Evolutionary conservation across 2,888 invertebrate species (phyloP), one percentile per base, ranked within the genome.

Genomic region (Acleris holmiana): DNA sequence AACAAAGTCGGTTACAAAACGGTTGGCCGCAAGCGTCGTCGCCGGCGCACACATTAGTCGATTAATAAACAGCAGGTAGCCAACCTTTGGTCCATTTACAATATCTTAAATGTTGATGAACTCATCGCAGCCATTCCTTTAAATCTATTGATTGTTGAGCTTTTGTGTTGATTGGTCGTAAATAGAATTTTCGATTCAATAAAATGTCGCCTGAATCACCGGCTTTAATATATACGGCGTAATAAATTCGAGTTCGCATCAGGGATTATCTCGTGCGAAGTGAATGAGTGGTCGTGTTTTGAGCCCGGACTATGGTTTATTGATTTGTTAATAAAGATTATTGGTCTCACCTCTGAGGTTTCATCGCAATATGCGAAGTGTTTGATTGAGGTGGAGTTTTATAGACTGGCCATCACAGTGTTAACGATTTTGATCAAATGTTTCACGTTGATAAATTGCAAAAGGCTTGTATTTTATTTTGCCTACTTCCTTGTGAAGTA

Each of bases 61-160:
- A 75, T 86, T 87, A 89, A 89, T 90, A 89, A 87, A 88, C 80
- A 80, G 88, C 91, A 91, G 91, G 91, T 91, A 91, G 91, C 90
- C 63, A 73, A 74, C 80, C 84, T 78, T 76, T 72, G 71, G 79
- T 79, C 77, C 80, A 79, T 80, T 80, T 81, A 83, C 82, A 82
- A 81, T 85, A 85, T 84, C 85, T 82, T 82, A 83, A 83, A 86
- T 84, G 87, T 80, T 88, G 88, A 89, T 90, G 91, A 90, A 90
- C 88, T 90, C 89, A 89, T 87, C 88, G 85, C 70, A 68, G 67
- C 71, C 76, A 77, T 83, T 79, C 73, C 78, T 79, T 84, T 86
- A 83, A 84, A 82, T 83, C 84, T 85, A 86, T 85, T 76, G 83
- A 79, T 80, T 79, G 79, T 82, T 72, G 71, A 70, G 73, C 68